These are phyloP conservation scores for Calidris pugnax DNA, from an alignment of 2,113 vertebrate genomes.

Conservation along the genomic window DNA sequence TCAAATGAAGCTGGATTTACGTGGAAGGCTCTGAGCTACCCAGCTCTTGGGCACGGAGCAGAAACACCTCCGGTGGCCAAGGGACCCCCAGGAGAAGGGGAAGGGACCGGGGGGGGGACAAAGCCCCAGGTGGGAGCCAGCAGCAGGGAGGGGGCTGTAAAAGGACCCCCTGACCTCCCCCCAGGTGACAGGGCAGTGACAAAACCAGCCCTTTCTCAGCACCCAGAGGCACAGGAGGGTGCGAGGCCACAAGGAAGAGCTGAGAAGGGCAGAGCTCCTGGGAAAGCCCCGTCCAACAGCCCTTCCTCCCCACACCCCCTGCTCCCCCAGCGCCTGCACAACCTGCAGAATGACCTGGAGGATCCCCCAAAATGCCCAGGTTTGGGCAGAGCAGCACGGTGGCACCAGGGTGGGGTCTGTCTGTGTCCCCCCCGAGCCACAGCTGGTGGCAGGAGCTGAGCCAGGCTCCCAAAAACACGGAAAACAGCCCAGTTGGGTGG, in stretches of 20 bases:
- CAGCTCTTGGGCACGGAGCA: fast-evolving
- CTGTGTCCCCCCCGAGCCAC: background rate
- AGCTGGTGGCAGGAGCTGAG: fast-evolving
- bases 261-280: background rate
- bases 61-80: fast-evolving
- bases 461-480: background rate
- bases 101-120: fast-evolving
- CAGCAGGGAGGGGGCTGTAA: background rate
- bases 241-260: too few species aligned
- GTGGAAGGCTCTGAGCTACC: background rate
- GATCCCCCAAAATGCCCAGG: background rate
- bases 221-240: background rate
- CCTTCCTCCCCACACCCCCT: too few species aligned
- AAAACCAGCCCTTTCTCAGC: background rate
- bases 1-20: background rate
- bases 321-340: background rate
- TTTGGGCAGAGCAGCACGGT: background rate
- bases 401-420: background rate
- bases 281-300: background rate
- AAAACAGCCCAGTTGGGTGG: background rate
- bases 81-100: background rate
- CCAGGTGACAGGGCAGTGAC: background rate
- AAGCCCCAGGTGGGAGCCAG: background rate
- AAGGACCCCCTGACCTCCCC: background rate
- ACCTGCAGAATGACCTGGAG: background rate